Conservation (phyloP, 1,140 invertebrate species). For the Lepidurus arcticus region DNA sequence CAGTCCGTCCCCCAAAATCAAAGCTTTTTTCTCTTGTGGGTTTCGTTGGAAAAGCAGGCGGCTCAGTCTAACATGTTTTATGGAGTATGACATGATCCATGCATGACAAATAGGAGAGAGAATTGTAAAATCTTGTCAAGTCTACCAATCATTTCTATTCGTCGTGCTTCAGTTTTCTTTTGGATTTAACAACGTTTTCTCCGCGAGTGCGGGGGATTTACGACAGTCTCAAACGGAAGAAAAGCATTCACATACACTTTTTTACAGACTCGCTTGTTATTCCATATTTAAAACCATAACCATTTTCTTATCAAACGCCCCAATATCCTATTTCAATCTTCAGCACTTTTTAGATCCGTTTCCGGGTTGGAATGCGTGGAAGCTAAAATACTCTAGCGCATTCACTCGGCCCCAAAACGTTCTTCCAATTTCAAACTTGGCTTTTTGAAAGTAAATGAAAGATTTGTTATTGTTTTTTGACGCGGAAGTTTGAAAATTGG, state of each 20-base stretch:
- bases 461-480: too few species aligned
- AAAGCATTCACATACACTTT: not conserved
- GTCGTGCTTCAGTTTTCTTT: not conserved
- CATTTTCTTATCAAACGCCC: too few species aligned
- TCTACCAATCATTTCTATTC: not conserved
- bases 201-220: not conserved
- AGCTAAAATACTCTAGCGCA: too few species aligned
- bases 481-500: too few species aligned
- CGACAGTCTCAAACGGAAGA: not conserved
- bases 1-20: not conserved
- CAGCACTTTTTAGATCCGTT: too few species aligned
- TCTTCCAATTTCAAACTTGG: too few species aligned
- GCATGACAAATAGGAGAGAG: not conserved
- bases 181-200: not conserved
- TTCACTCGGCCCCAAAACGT: too few species aligned
- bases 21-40: not conserved
- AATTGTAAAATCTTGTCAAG: not conserved
- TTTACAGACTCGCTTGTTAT: too few species aligned
- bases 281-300: too few species aligned
- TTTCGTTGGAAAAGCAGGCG: not conserved
- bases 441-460: too few species aligned
- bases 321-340: too few species aligned
- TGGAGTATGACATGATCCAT: constrained; percentile 4
- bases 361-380: too few species aligned
- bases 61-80: not conserved